These are phyloP conservation scores for Leuctra nigra DNA, from an alignment of 2,888 invertebrate genomes.

Conservation along the genomic window DNA sequence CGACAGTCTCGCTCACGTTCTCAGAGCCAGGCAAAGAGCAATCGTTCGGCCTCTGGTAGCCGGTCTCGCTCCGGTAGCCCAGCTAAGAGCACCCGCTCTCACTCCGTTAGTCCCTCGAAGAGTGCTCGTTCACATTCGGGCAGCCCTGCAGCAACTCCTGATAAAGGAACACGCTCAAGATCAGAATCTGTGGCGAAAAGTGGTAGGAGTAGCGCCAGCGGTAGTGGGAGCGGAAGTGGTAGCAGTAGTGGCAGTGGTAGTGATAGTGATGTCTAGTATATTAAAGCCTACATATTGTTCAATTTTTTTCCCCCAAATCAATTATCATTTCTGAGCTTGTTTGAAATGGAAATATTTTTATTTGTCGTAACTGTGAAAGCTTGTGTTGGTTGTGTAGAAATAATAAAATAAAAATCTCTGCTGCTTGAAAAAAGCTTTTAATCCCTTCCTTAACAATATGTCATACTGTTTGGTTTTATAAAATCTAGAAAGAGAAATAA, in stretches of 20 bases:
- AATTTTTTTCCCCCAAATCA: no score
- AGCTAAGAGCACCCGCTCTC: conserved; percentile 30
- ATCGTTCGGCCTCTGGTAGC: conserved; percentile 33
- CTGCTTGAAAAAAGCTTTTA: no score
- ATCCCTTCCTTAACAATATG: no score
- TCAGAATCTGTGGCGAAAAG: conserved; percentile 34
- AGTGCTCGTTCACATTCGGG: conserved; percentile 26
- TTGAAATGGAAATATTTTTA: no score
- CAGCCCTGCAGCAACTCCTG: conserved; percentile 30
- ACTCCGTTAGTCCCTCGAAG: conserved; percentile 28
- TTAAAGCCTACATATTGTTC: no score
- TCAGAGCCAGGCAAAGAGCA: conserved; percentile 18
- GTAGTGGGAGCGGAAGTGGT: conserved; percentile 37
- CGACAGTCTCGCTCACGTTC: conserved; percentile 41
- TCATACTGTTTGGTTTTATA: no score
- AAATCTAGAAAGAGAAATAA: no score
- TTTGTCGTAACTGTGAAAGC: no score
- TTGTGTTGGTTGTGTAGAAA: no score
- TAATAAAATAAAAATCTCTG: no score
- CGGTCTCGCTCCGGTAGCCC: conserved; percentile 39
- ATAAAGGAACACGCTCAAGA: conserved; percentile 38
- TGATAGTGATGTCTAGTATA: conserved; percentile 36
- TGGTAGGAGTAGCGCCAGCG: conserved; percentile 31
- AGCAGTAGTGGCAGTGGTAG: conserved; percentile 36
- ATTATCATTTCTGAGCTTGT: no score